A percentile compares a stretch with the other conserved stretches of the same genome.
These are phyloP conservation scores for Bugula neritina DNA, from an alignment of 2,888 invertebrate genomes.

Conservation along the genomic window DNA sequence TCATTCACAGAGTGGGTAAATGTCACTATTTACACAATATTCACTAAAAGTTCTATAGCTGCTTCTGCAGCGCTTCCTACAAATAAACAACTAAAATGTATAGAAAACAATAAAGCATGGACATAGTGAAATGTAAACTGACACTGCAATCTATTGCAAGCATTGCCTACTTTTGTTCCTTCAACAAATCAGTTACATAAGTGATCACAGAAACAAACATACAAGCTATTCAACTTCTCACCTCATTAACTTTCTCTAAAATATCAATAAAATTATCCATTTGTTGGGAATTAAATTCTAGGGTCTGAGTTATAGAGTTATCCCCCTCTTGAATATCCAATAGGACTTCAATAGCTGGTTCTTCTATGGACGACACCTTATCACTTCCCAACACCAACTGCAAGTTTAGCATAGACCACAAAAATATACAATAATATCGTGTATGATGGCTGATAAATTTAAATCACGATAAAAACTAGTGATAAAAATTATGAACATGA, in stretches of 20 bases:
- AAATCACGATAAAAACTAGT: background rate
- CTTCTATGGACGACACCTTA: conserved; percentile 19
- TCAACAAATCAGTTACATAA: no score
- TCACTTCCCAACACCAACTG: conserved; percentile 23
- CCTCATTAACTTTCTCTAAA: conserved; percentile 12
- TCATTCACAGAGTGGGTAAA: no score
- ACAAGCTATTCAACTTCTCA: conserved; percentile 3
- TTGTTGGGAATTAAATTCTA: conserved; percentile 4
- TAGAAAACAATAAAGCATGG: background rate
- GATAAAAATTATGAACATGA: no score
- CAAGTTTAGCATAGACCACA: no score
- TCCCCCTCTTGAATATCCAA: conserved; percentile 11
- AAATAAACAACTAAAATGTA: background rate
- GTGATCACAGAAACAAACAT: no score
- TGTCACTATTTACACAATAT: no score
- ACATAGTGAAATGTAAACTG: background rate
- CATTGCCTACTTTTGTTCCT: no score
- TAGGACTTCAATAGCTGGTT: background rate
- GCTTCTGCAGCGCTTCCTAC: conserved; percentile 21
- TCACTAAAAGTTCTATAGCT: no score
- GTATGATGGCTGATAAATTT: background rate
- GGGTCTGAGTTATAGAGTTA: background rate
- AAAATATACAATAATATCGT: background rate
- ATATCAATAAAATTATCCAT: conserved; percentile 5
- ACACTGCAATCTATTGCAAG: background rate